Base-by-base conservation (phyloP, 2,888 invertebrate genomes). In the Rotaria sp. region DNA sequence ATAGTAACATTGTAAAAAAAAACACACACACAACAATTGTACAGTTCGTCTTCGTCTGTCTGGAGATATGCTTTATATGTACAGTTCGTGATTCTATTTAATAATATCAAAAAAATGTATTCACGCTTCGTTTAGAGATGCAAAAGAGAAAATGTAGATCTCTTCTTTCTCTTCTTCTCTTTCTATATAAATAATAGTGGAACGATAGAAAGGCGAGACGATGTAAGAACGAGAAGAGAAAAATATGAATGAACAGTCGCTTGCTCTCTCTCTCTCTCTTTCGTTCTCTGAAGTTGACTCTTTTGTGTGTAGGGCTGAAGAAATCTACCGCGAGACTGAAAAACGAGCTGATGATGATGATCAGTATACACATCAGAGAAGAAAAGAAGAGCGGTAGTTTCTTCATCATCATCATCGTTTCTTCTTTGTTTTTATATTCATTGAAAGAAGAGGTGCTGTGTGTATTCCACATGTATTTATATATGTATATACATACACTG, bases 331-430 rank as follows among this genome's bases (percentile, higher is more conserved):
- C 67, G 67, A 35, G 67, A 67, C 67, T 67, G 67, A 67, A 67
- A 67, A 67, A 67, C 67, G 67, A 67, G 67, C 35, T 67, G 67
- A 67, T 67, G 67, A 57, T 57, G n/a, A 67, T 67, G 35, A 67
- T 67, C 67, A 67, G 30, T 67, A 35, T 67, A 67, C 21, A 67
- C 21, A 67, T 67, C 21, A 67, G 67, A 67, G 67, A 67, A 35
- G 67, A 30, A 67, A 35, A 67, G 67, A 67, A 67, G 35, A 67
- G 67, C 67, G 67, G 67, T 67, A 67, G 30, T 67, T 67, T 67
- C 67, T 67, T 59, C 59, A 30, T 59, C 35, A 67, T 67, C 35
- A 67, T 67, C 67, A 21, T 67, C 35, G 10, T 26, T 67, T 30
- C 67, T 67, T 35, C 24, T 21, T 52, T 52, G 24, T 52, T 24